These are phyloP conservation scores for Tinea trinotella DNA, from an alignment of 2,888 invertebrate genomes.

Conservation along the genomic window DNA sequence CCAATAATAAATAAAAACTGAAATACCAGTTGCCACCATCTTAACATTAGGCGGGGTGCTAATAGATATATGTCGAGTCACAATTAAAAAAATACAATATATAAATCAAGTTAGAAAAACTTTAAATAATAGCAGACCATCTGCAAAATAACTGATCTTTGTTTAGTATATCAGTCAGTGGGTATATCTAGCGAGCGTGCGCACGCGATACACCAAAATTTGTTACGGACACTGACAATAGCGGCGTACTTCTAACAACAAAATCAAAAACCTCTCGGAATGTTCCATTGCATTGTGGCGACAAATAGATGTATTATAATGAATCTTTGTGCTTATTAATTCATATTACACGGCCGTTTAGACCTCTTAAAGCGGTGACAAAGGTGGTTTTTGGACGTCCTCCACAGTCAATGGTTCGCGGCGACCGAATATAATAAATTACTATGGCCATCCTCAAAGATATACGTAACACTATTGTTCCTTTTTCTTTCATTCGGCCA, in stretches of 20 bases:
- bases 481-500: slow-evolving; percentile 42
- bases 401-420: slow-evolving; percentile 64
- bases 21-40: too few species aligned
- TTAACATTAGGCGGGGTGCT: too few species aligned
- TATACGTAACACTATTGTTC: slow-evolving; percentile 35
- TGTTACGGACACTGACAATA: slow-evolving; percentile 49
- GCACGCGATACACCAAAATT: slow-evolving; percentile 61
- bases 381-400: slow-evolving; percentile 53
- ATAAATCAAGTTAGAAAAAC: too few species aligned
- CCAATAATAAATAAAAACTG: too few species aligned
- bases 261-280: slow-evolving; percentile 39
- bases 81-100: too few species aligned
- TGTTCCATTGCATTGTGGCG: slow-evolving; percentile 38
- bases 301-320: slow-evolving; percentile 65
- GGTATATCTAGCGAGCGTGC: slow-evolving; percentile 35
- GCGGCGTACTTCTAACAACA: slow-evolving; percentile 40
- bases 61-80: too few species aligned
- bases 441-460: slow-evolving; percentile 51
- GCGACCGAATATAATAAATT: slow-evolving; percentile 66
- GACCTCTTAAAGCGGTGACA: slow-evolving; percentile 57
- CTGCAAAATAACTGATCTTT: slow-evolving; percentile 15
- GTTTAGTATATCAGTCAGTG: slow-evolving; percentile 9
- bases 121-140: too few species aligned
- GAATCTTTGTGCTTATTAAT: slow-evolving; percentile 69
- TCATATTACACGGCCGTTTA: slow-evolving; percentile 71